Evolutionary conservation across 1,140 invertebrate species (phyloP), one percentile per base, ranked within the genome.

Genomic region (Micrasema minimum): DNA sequence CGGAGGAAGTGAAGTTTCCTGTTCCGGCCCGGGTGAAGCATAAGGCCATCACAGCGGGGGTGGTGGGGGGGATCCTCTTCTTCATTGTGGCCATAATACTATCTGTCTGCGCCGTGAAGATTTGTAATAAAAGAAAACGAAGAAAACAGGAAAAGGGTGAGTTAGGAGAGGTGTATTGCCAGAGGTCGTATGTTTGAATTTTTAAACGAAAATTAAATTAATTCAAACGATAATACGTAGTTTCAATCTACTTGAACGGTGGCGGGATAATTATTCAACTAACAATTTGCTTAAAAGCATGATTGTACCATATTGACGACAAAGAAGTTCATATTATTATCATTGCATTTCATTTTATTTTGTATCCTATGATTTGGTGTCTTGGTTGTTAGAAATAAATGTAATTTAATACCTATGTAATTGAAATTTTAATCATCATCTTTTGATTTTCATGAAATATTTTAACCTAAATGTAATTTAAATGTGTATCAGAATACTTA

Each of bases 71-170:
- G 72, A 93, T 98, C 78, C 88, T 97, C 76, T 97, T 97, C 87
- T 97, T 97, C 89, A 95, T 97, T 78, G 94, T 96, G 77, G 95
- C 95, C 80, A 96, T 97, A 82, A 97, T 97, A 80, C 88, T 97
- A 77, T 96, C 95, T 71, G 93, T 97, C 78, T 97, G 95, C 87
- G 93, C 94, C 76, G 95, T 98, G 77, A 97, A 97, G 89, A 96
- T 96, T 82, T 97, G 95, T 89, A 97, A 97, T 88, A 96, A 97
- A 85, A 87, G 95, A 79, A 97, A 96, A 85, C 89, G 95, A 83
- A 91, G 94, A 87, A 96, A 96, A 91, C 94, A 96, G 85, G 95
- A 97, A 87, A 97, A 96, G 94, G 95, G 95, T 96, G 89, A 86
- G 83, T 67, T 20, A 12, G 76, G 77, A 14, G 23, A 51, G 43